Evolutionary conservation across 2,888 invertebrate genomes (phyloP).

Genomic region (Spilosoma lubricipeda): DNA sequence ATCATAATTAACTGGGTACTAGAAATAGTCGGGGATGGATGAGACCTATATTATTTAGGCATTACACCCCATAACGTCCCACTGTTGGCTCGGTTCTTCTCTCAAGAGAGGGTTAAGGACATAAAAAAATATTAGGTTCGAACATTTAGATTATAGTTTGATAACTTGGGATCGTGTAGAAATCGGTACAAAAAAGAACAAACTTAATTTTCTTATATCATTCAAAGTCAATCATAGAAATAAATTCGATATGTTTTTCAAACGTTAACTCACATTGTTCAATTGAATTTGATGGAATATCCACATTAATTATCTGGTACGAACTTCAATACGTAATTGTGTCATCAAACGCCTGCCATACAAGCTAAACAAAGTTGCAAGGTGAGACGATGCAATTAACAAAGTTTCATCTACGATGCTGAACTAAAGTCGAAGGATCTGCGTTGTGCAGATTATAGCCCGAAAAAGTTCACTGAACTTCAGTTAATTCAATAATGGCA

Average conservation of each 20-base stretch:
- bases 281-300: neutral
- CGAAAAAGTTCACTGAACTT: neutral
- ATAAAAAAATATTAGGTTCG: neutral
- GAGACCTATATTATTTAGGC: too few relatives aligned
- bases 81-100: too few relatives aligned
- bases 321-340: constrained; percentile 39
- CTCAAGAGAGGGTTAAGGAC: too few relatives aligned
- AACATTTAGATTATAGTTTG: neutral
- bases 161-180: neutral
- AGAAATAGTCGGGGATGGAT: too few relatives aligned
- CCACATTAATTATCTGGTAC: constrained; percentile 5
- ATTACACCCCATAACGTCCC: too few relatives aligned
- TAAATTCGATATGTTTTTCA: neutral
- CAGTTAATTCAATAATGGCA: neutral
- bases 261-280: neutral
- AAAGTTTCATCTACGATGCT: constrained; percentile 4
- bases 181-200: neutral
- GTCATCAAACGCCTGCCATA: constrained; percentile 30
- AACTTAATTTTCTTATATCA: neutral
- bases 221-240: neutral
- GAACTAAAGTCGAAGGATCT: constrained; percentile 16
- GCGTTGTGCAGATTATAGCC: constrained; percentile 19
- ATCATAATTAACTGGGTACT: too few relatives aligned
- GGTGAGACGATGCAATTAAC: constrained; percentile 20
- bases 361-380: constrained; percentile 31